Conservation (phyloP, 2,113 vertebrate species). For the Arenaria interpres region DNA sequence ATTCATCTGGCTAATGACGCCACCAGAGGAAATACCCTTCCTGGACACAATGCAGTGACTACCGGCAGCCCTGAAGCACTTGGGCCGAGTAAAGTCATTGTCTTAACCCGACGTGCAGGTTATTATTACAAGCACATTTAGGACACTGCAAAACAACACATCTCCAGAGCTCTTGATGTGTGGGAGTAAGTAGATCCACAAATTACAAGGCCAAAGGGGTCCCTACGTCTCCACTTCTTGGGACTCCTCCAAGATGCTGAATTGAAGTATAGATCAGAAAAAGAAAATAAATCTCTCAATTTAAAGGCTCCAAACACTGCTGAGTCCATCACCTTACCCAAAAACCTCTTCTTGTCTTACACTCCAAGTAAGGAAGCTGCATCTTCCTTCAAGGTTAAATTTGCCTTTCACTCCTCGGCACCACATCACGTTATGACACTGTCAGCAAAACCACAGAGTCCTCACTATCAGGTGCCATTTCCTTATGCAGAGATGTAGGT, state of each 20-base stretch:
- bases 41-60: background rate
- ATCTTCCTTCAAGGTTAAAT: constrained; percentile 10
- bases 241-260: background rate
- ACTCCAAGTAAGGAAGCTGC: background rate
- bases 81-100: accelerated
- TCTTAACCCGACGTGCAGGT: background rate
- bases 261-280: background rate
- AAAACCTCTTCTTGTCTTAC: background rate
- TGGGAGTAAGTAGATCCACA: background rate
- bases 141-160: background rate
- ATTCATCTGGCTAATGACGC: background rate
- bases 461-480: background rate
- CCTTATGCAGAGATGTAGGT: background rate
- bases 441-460: background rate
- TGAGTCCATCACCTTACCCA: background rate
- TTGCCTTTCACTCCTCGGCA: background rate
- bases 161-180: background rate
- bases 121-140: background rate
- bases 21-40: background rate
- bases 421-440: background rate
- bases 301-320: background rate
- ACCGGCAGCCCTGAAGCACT: background rate
- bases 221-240: background rate
- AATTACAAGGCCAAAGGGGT: background rate
- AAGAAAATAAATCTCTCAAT: background rate